These are phyloP conservation scores for Sialia sialis DNA, from an alignment of 2,113 vertebrate genomes.

Conservation along the genomic window DNA sequence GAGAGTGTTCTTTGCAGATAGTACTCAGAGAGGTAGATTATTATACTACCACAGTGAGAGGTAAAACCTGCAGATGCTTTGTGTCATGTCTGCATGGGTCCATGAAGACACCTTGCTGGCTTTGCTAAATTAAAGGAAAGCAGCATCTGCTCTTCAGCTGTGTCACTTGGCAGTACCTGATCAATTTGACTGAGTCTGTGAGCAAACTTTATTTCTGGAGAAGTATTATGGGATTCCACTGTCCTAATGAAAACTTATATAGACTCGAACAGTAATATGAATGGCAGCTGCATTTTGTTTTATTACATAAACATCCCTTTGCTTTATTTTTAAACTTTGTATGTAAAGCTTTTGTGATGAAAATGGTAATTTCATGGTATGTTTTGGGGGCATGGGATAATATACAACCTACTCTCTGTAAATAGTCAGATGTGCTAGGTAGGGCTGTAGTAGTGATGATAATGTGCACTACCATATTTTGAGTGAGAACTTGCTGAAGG, in stretches of 20 bases:
- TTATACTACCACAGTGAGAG: neutral
- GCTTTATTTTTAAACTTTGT: neutral
- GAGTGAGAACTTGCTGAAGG: neutral
- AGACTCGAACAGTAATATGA: neutral
- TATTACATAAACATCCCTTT: neutral
- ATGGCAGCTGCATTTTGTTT: neutral
- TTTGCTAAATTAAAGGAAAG: constrained; percentile 9
- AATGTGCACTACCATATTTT: neutral
- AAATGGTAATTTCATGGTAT: neutral
- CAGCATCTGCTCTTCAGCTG: constrained; percentile 30
- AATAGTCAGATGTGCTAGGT: neutral
- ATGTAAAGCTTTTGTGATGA: neutral
- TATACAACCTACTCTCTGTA: neutral
- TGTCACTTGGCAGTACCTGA: neutral
- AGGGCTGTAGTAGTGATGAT: neutral
- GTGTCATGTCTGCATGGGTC: neutral
- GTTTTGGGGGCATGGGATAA: neutral
- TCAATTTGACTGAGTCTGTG: neutral
- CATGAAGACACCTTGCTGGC: neutral
- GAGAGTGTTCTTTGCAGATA: neutral
- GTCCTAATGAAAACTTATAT: neutral
- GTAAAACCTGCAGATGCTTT: neutral
- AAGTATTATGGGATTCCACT: neutral
- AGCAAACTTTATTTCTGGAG: neutral
- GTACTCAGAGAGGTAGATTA: neutral